Evolutionary conservation across 2,113 vertebrate species (phyloP).

Genomic region (Rattus rattus): DNA sequence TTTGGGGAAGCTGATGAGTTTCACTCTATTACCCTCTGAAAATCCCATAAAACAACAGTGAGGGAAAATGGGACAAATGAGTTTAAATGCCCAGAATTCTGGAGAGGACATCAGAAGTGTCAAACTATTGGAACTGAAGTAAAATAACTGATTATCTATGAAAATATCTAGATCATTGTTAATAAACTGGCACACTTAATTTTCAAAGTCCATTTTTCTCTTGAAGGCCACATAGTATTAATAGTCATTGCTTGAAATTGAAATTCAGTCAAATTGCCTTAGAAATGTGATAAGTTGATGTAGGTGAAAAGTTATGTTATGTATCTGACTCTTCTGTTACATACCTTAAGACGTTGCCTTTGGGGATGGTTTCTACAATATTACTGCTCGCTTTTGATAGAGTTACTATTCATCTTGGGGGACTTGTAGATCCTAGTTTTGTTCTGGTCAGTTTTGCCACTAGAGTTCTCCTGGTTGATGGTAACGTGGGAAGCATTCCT

Average conservation of each 20-base stretch:
- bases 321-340: neutral
- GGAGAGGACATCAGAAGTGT: neutral
- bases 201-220: neutral
- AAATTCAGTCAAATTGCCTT: constrained; percentile 21
- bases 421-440: neutral
- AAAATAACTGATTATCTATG: neutral
- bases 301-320: constrained; percentile 25
- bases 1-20: neutral
- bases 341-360: neutral
- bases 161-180: neutral
- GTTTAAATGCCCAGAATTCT: neutral
- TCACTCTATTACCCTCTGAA: neutral
- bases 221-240: neutral
- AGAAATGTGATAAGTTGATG: neutral
- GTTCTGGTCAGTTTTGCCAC: neutral
- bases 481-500: neutral
- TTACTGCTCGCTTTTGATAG: neutral
- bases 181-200: neutral
- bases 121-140: constrained; percentile 6
- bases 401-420: neutral
- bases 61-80: neutral
- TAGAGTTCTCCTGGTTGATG: neutral
- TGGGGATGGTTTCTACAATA: neutral
- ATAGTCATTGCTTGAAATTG: neutral
- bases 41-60: neutral